Conservation (phyloP, 2,113 vertebrate species). For the Raphicerus campestris region DNA sequence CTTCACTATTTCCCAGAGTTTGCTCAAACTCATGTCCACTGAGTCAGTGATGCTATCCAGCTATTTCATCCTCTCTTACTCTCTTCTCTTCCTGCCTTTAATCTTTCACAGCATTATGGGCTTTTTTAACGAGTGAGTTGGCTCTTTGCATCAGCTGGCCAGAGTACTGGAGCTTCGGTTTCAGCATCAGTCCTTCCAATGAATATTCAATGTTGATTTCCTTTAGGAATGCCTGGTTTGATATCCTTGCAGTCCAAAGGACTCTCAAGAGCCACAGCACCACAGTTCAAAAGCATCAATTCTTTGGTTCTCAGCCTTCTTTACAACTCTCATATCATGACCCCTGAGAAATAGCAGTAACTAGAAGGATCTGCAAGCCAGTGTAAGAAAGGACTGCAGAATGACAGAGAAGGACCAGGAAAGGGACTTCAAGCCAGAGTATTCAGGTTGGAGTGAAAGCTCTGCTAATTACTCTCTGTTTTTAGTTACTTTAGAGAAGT, state of each 20-base stretch:
- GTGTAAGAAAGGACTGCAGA: not conserved
- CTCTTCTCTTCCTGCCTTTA: not conserved
- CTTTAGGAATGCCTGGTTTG: not conserved
- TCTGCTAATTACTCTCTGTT: not conserved
- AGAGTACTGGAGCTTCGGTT: not conserved
- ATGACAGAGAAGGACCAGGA: not conserved
- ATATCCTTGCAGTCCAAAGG: not conserved
- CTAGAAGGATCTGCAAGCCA: not conserved
- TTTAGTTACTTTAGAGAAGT: not conserved
- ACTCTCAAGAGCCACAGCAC: not conserved
- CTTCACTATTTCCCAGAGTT: not conserved
- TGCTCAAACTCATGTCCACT: not conserved
- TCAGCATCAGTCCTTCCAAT: not conserved
- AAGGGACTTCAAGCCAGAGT: not conserved
- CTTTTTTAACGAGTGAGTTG: accelerated
- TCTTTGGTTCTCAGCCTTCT: not conserved
- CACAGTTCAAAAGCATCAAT: not conserved
- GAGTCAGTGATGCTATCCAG: not conserved
- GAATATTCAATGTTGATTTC: not conserved
- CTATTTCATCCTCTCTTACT: not conserved
- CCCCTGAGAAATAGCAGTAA: not conserved
- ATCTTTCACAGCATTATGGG: not conserved
- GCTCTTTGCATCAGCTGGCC: not conserved
- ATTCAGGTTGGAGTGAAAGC: not conserved
- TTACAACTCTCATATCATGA: not conserved